Evolutionary conservation across 2,888 invertebrate genomes (phyloP), one percentile per base, ranked within the genome.

Genomic region (Cylloceria caligata): DNA sequence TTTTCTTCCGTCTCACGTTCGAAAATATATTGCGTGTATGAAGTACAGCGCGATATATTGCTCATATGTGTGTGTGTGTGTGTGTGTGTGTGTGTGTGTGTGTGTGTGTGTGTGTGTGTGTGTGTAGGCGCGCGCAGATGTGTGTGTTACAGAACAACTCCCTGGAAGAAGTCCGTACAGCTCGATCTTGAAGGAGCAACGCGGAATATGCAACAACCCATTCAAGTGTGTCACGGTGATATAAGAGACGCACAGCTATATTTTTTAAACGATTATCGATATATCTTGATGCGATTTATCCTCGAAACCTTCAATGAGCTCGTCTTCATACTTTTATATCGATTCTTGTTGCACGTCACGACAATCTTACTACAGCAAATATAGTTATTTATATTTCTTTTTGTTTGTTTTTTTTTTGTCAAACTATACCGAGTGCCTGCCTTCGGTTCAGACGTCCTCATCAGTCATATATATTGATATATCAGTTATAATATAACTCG

Each of bases 401-500:
- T n/a, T n/a, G n/a, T n/a, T n/a, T n/a, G 30, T 30, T 30, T 5
- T 30, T 30, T 5, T 30, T 30, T 4, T 30, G 5, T 30, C 30
- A 30, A 30, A 30, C 36, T 69, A 30, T 47, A 34, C 47, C 47
- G 47, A 49, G 16, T 34, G 6, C 11, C 5, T 67, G 47, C 30
- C 47, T 62, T 27, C 27, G 19, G 5, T 64, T 21, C 45, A 27
- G 57, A 30, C 30, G 30, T 57, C 39, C 19, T 9, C 39, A 27
- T 49, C 57, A 11, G 34, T 19, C 39, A 2, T 57, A 57, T 78
- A 47, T 64, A 27, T 62, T 4, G 16, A 36, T 19, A 60, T 69
- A 71, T 71, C 57, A 16, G 27, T 60, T 69, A 49, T 47, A 64
- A 64, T 47, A 21, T 62, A 82, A 82, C 82, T 79, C 78, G 74